Evolutionary conservation across 2,113 vertebrate species (phyloP).

Genomic region (Pituophis catenifer): DNA sequence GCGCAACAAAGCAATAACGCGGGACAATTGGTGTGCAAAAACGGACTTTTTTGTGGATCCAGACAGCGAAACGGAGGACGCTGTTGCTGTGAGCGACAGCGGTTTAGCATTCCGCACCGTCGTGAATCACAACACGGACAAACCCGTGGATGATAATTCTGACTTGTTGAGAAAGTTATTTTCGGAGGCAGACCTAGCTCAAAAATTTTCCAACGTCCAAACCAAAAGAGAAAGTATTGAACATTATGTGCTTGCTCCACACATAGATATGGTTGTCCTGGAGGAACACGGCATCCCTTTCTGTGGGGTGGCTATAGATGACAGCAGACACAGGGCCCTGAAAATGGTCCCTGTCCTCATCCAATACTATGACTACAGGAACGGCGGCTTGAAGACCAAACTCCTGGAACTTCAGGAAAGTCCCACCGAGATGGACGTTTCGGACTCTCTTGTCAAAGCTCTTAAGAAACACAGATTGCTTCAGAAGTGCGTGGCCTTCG

Average conservation of each 20-base stretch:
- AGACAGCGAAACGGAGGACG: neutral
- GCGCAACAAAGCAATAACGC: neutral
- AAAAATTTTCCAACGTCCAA: neutral
- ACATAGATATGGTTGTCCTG: neutral
- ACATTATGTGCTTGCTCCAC: neutral
- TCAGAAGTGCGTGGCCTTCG: neutral
- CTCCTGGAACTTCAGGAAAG: neutral
- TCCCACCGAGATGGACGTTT: neutral
- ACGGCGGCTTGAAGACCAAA: neutral
- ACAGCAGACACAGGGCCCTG: neutral
- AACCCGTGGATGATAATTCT: neutral
- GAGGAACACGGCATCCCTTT: neutral
- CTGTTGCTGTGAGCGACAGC: neutral
- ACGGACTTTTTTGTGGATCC: neutral
- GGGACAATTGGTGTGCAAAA: neutral
- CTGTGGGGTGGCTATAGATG: neutral
- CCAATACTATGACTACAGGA: neutral
- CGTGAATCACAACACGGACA: neutral
- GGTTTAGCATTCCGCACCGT: neutral
- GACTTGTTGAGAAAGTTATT: neutral
- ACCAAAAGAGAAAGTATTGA: neutral
- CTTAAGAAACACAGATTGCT: neutral
- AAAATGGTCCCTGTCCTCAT: neutral
- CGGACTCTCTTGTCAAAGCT: neutral
- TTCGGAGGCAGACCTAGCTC: neutral